Base-by-base conservation (phyloP, 2,797 vertebrate genomes). In the Trachops cirrhosus region DNA sequence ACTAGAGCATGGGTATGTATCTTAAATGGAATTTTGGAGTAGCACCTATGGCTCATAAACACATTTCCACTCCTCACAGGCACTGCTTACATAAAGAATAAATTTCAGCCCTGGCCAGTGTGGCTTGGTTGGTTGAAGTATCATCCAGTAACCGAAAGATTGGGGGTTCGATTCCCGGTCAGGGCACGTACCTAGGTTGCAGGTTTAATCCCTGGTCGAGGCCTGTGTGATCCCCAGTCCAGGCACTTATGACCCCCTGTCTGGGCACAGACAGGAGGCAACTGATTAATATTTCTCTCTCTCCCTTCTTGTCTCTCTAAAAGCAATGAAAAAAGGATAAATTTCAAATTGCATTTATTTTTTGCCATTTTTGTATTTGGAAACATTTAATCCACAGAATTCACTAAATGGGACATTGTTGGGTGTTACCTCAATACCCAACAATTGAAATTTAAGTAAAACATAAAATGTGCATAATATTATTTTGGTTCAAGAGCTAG, bases 301-400 rank as follows among this genome's bases (percentile, higher is more conserved):
- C 59, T 62, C 59, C 14, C 59, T 32, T n/a, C 59, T 29, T 62
- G 26, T 62, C 59, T 62, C 59, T 62, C 59, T 62, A 32, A 62
- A 62, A n/a, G 26, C 59, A 62, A 32, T 62, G 29, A 62, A 62
- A 62, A 80, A 75, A 90, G 5, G 70, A 54, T 92, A 68, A 4
- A 67, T 79, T 85, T 90, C 54, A 80, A 85, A 70, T 90, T 83
- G 48, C 16, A n/a, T 70, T 90, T 21, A 32, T 62, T 78, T 93
- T 93, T 62, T 89, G 68, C 32, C 39, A 74, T 57, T 84, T 93
- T 80, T 77, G 29, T 4, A 79, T 21, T 87, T 39, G 21, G 46
- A 90, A 93, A 16, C 19, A 79, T 78, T 94, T 78, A 41, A 21
- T 84, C 70, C n/a, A 19, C 22, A 87, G 89, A 90, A 87, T 71